These are phyloP conservation scores for Trididemnum clinides DNA, from an alignment of 23 tunicate genomes.

Conservation along the genomic window DNA sequence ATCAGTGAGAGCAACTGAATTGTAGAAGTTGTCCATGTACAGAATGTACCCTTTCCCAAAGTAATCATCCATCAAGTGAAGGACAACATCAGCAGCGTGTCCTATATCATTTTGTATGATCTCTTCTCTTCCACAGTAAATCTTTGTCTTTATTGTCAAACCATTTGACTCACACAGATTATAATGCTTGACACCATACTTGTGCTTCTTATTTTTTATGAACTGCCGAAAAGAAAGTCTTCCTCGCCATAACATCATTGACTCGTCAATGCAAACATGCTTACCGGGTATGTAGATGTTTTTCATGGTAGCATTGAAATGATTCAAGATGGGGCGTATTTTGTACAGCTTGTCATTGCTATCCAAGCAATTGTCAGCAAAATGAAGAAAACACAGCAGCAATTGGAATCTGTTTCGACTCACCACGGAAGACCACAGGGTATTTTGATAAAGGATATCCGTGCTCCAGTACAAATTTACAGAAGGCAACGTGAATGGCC, in stretches of 20 bases:
- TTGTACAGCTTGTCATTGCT: not conserved
- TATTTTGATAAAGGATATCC: not conserved
- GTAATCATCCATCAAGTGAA: not conserved
- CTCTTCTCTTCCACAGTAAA: slow-evolving; percentile 22
- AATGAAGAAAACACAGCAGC: not conserved
- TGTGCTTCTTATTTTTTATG: slow-evolving; percentile 4
- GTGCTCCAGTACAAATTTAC: not conserved
- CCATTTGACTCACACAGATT: slow-evolving; percentile 19
- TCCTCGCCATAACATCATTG: not conserved
- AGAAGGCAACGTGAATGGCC: not conserved
- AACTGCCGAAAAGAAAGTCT: not conserved
- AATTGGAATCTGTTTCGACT: slow-evolving; percentile 10
- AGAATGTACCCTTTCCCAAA: not conserved
- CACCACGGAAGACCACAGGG: not conserved
- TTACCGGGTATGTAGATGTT: not conserved
- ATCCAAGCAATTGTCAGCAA: not conserved
- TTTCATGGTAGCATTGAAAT: not conserved
- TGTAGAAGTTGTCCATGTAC: not conserved
- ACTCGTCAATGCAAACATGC: not conserved
- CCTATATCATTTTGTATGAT: not conserved
- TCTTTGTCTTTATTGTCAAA: not conserved
- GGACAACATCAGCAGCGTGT: not conserved
- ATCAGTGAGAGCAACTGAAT: not conserved
- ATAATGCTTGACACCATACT: not conserved
- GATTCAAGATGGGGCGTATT: not conserved